phyloP scores from a whole-genome alignment of 1,140 invertebrate species.

The Achatina immaculata region DNA sequence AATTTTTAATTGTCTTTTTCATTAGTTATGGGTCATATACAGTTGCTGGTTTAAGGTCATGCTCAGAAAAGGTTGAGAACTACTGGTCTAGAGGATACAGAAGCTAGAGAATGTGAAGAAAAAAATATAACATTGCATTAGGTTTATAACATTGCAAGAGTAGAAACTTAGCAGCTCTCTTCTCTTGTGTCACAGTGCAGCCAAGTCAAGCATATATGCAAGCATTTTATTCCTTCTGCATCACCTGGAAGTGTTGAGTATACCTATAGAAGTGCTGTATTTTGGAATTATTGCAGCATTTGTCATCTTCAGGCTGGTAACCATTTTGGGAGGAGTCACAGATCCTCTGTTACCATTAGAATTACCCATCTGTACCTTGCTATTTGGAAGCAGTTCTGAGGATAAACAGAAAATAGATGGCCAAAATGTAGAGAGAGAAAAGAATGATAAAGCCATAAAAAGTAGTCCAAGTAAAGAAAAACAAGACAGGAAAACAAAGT shows the following conservation, averaged over 20 bases:
- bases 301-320: background rate
- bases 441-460: background rate
- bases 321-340: background rate
- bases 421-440: background rate
- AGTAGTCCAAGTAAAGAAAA: background rate
- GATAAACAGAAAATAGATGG: background rate
- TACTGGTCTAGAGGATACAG: no score
- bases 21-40: no score
- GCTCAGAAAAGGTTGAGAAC: no score
- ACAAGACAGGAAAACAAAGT: background rate
- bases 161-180: background rate
- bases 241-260: background rate
- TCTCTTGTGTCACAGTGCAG: constrained; percentile 23
- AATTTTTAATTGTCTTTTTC: no score
- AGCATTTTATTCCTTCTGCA: constrained; percentile 18
- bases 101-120: no score
- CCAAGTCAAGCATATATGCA: constrained; percentile 29
- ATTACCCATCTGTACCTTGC: background rate
- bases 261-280: constrained; percentile 2
- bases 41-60: no score
- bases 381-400: constrained; percentile 1
- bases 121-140: no score
- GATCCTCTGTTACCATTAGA: constrained; percentile 25
- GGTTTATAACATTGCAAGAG: no score
- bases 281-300: background rate